Base-by-base conservation (phyloP, 2,888 invertebrate genomes). In the Coremacera marginata region DNA sequence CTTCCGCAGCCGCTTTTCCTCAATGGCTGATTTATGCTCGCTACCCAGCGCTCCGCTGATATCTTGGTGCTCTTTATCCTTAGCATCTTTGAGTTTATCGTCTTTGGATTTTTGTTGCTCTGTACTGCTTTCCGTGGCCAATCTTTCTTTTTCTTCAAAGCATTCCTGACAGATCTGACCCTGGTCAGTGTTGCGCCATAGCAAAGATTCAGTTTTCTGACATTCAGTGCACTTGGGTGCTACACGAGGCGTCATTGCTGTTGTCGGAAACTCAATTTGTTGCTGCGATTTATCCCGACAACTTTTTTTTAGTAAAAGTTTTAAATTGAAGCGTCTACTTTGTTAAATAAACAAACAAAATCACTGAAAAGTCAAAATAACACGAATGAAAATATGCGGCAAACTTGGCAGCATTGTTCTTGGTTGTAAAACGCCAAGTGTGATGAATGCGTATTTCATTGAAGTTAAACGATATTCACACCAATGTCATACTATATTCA, bases 151-250 rank as follows among this genome's bases (percentile, higher is more conserved):
- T 77, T 90, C 89, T 80, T 92, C 92, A 79, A 93, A 91, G 86
- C 96, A 96, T 72, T 93, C 92, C 85, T 95, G 93, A 85, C 96
- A 96, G 80, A 95, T 91, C 86, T 94, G 94, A 0, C 95, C 95
- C 83, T 92, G 92, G 78, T 94, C 94, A 1, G 93, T 92, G 79
- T 92, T 93, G 31, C 94, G 93, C 96, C 96, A 96, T 78, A 95
- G 90, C 14, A 93, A 90, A 0, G 94, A 94, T 83, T 94, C 94
- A 31, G 91, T 92, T 14, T 92, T 91, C 80, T 91, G 92, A 87
- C 95, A 95, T 86, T 94, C 93, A 70, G 92, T 89, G 87, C 95
- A 95, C 80, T 91, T 91, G 19, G 94, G 94, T 5, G 77, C 77
- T 8, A 77, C 31, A 77, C 84, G 83, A 5, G 83, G 83, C 8